phyloP scores from a whole-genome alignment of 2,888 invertebrate species.

The Perithous albicinctus region DNA sequence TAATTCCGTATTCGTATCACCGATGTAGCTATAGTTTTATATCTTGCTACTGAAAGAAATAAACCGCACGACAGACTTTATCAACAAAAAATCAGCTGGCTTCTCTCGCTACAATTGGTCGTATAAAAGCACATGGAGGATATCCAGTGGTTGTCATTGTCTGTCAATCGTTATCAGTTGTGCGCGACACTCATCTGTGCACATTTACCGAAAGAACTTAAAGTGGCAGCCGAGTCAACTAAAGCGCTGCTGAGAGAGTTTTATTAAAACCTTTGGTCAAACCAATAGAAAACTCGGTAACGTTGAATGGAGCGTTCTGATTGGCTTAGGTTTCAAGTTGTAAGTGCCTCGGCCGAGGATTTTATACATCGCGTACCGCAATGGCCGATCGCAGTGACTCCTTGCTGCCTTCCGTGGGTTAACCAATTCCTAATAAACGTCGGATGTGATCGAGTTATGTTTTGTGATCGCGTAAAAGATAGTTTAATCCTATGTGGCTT shows the following conservation, averaged over 20 bases:
- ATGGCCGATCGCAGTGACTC: slow-evolving; percentile 69
- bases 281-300: neutral
- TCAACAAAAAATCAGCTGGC: slow-evolving; percentile 33
- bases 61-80: neutral
- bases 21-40: too few species aligned
- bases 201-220: neutral
- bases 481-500: slow-evolving; percentile 10
- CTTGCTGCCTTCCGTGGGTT: slow-evolving; percentile 68
- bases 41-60: slow-evolving; percentile 3
- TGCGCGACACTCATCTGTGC: neutral
- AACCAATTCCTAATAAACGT: slow-evolving; percentile 63
- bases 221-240: neutral
- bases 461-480: slow-evolving; percentile 46
- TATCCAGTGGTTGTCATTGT: slow-evolving; percentile 14
- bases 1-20: too few species aligned
- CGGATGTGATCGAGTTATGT: slow-evolving; percentile 62
- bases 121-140: slow-evolving; percentile 15
- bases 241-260: neutral
- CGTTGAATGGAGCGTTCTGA: neutral
- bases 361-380: slow-evolving; percentile 55
- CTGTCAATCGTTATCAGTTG: neutral
- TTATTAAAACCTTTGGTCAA: neutral
- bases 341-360: slow-evolving; percentile 18
- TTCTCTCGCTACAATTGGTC: neutral
- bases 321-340: slow-evolving; percentile 3